Percentiles rank a stretch among this genome's conserved stretches.
Conservation (phyloP, 2,797 vertebrate genomes). For the Microctenopoma lineatum region DNA sequence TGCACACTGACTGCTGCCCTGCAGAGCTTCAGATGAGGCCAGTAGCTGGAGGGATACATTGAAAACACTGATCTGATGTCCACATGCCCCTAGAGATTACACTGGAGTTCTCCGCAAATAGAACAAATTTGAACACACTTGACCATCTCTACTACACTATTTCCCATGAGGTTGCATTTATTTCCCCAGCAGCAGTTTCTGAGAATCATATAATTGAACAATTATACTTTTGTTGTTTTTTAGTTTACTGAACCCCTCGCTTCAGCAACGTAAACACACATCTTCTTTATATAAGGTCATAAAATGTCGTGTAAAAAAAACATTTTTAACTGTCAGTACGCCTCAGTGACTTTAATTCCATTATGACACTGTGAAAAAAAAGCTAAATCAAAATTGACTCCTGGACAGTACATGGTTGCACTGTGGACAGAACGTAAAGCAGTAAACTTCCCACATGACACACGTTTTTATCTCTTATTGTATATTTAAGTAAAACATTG, state of each 20-base stretch:
- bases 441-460: background rate
- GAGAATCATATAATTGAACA: conserved; percentile 2
- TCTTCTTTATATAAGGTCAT: background rate
- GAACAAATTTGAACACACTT: conserved; percentile 20
- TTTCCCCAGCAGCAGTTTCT: conserved; percentile 50
- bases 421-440: background rate
- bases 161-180: conserved; percentile 42
- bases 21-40: background rate
- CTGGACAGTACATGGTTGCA: conserved; percentile 6
- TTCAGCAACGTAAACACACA: background rate
- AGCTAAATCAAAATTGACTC: background rate
- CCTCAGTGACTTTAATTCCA: background rate
- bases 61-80: background rate
- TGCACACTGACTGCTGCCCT: background rate
- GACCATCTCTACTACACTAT: conserved; percentile 43
- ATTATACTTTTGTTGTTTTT: background rate
- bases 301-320: background rate
- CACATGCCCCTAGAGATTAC: background rate
- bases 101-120: conserved; percentile 12
- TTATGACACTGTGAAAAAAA: background rate
- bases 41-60: conserved; percentile 19
- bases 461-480: background rate
- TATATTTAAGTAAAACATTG: background rate
- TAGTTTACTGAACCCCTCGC: background rate
- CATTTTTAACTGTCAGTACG: background rate